Percentiles rank a stretch among this genome's conserved stretches.
phyloP scores from a whole-genome alignment of 2,113 vertebrate genomes.

The Cephalopholis sonnerati region DNA sequence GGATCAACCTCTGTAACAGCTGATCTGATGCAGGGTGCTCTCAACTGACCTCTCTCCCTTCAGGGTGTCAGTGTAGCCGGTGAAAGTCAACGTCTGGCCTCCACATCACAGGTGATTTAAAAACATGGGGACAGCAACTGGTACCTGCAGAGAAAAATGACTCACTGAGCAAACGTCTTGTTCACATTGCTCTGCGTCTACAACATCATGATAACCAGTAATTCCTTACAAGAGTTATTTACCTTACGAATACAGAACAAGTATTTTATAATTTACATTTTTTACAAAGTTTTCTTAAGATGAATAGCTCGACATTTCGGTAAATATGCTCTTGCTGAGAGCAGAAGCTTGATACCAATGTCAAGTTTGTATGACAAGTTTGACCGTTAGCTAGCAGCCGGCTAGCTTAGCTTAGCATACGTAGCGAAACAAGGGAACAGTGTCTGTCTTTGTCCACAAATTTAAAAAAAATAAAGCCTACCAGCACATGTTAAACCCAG shows the following conservation, averaged over 20 bases:
- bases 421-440: background rate
- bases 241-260: background rate
- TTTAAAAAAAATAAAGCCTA: too few species aligned
- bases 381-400: too few species aligned
- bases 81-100: background rate
- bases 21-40: conserved; percentile 5
- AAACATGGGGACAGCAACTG: background rate
- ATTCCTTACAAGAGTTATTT: background rate
- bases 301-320: background rate
- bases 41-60: conserved; percentile 22
- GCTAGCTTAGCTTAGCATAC: background rate
- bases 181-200: background rate
- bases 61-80: background rate
- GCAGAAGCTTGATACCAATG: too few species aligned
- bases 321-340: background rate
- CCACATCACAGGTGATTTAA: background rate
- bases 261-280: background rate
- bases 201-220: background rate
- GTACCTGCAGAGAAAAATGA: background rate
- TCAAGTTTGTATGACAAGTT: too few species aligned
- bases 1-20: conserved; percentile 44
- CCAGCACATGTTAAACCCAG: too few species aligned
- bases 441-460: background rate
- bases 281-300: background rate
- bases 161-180: background rate